Evolutionary conservation across 1,140 invertebrate genomes (phyloP), one percentile per base, ranked within the genome.

Genomic region (Stratiolaelaps scimitus): DNA sequence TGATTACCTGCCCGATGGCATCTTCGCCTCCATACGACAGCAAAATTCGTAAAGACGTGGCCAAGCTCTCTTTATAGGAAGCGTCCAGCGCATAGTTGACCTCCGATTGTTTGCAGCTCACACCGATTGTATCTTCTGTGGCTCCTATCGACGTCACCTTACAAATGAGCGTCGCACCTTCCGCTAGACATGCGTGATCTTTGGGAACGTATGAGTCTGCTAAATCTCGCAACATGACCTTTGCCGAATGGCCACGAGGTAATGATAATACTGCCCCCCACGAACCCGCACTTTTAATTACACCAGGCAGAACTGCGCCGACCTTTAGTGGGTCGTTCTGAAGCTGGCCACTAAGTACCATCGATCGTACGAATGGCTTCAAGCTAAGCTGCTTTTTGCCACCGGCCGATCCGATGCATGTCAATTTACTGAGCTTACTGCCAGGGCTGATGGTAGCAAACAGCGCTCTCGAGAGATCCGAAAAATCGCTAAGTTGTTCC

Each of bases 401-500:
- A 29, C 23, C 53, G 5, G 23, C 17, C 10, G 53, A 19, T 17
- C 53, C 53, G 53, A 60, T 29, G 20, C 15, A 17, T 4, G 53
- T 26, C 26, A 60, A 34, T 60, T 23, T 34, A 34, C 26, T 34
- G 20, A 60, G 53, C 26, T 34, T 60, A 23, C 26, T 34, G 34
- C 53, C 53, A 15, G 34, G 15, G 2, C 34, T 60, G 15, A 60
- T 60, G 15, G 15, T 15, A 29, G 26, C 2, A 15, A 15, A 26
- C 4, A 60, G 4, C 23, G 20, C 15, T 10, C 34, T 60, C 53
- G 53, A 60, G 4, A 60, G 2, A 10, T 60, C 53, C 2, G 53
- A 26, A 26, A 60, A 60, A 23, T 60, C 53, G 23, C 53, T 60
- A 26, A 60, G 20, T 2, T 60, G 53, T 23, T 60, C 53, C 10